Evolutionary conservation across 2,113 vertebrate genomes (phyloP).

Genomic region (Ciconia maguari): DNA sequence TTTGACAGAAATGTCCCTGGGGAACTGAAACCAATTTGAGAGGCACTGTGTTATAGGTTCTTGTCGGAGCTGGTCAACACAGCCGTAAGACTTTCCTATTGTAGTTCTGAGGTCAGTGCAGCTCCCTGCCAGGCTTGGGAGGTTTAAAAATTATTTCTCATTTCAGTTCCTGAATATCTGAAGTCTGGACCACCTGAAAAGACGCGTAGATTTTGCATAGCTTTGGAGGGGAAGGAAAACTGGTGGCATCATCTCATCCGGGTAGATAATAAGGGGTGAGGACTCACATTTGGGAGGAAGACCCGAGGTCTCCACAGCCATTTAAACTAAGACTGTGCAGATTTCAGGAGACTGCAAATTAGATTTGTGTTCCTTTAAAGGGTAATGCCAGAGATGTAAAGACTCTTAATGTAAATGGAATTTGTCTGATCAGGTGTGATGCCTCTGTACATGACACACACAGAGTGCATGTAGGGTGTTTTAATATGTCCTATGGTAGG

Average conservation of each 20-base stretch:
- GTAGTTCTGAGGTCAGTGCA: not conserved
- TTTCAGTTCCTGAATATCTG: not conserved
- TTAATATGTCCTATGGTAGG: not conserved
- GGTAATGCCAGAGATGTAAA: not conserved
- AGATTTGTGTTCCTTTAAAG: not conserved
- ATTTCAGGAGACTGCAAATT: not conserved
- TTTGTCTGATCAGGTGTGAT: not conserved
- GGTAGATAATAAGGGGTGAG: not conserved
- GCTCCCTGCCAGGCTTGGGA: not conserved
- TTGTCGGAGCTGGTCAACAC: not conserved
- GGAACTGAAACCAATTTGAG: slow-evolving; percentile 32
- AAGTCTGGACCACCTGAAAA: not conserved
- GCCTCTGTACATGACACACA: not conserved
- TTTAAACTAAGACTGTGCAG: not conserved
- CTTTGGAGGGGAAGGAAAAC: not conserved
- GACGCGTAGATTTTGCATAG: not conserved
- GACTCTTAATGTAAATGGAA: not conserved
- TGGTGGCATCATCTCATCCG: not conserved
- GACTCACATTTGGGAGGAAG: not conserved
- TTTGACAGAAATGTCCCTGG: not conserved
- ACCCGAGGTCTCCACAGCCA: not conserved
- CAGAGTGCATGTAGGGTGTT: not conserved
- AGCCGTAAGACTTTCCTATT: not conserved
- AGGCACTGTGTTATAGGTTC: not conserved
- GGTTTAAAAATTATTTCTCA: not conserved